Evolutionary conservation across 2,888 invertebrate genomes (phyloP), one percentile per base, ranked within the genome.

Genomic region (Drosophila bunnanda): DNA sequence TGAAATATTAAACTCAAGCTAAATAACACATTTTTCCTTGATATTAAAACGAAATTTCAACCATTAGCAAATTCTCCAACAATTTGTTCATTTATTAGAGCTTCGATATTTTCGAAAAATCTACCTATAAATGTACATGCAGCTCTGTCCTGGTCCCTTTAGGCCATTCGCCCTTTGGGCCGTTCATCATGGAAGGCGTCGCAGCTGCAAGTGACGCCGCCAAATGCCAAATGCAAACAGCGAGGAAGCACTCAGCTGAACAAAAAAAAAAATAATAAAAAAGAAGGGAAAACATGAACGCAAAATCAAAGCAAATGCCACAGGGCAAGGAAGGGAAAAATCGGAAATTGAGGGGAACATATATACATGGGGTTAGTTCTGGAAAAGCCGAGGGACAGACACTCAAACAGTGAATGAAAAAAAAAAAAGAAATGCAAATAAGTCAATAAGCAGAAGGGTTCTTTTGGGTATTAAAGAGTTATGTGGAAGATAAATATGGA

Each of bases 181-280:
- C 38, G 60, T 57, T 62, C 50, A 32, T 57, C 75, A 74, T 75
- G 59, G 52, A 32, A 58, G 52, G 46, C 58, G 69, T 34, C 77
- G 46, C 77, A 77, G 77, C 75, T 77, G 77, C 78, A 60, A 56
- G 60, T 57, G 66, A 44, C 55, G 57, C 46, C 55, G 43, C 54
- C 75, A 77, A 77, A 77, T 77, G 66, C 62, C 64, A 60, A 77
- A 71, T 59, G 71, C 75, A 77, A 77, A 77, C 70, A 77, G 55
- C 59, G 50, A 52, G 56, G 30, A 46, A 60, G 39, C 52, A 60
- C 32, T 34, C 56, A n/a, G 44, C 10, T 56, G 54, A 32, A 39
- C 46, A 61, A 46, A 44, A 58, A 52, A 52, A 32, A 20, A 25
- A 38, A n/a, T 30, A 15, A 36, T 55, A 6, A 65, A 58, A 58